A percentile compares a stretch with the other conserved stretches of the same genome.
Evolutionary conservation across 2,888 invertebrate genomes (phyloP).

Genomic region (Hypomecis atomaria): DNA sequence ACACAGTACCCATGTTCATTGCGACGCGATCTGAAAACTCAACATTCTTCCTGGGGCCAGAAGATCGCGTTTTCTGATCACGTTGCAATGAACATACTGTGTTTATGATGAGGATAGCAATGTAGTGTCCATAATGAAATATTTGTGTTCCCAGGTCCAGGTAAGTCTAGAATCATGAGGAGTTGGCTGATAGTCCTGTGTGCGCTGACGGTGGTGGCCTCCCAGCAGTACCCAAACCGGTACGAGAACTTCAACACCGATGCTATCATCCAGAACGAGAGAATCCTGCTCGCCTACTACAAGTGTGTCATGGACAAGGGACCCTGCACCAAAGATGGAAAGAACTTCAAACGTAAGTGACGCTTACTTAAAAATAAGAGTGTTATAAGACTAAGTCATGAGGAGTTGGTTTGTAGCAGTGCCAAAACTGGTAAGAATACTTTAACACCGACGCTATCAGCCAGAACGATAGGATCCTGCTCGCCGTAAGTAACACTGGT

Average conservation of each 20-base stretch:
- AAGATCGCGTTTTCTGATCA: too few species aligned
- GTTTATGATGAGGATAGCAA: too few species aligned
- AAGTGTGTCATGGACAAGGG: conserved; percentile 82
- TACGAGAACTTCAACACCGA: conserved; percentile 79
- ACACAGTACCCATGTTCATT: too few species aligned
- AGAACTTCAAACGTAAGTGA: conserved; percentile 77
- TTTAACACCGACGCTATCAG: too few species aligned
- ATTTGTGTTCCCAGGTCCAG: not conserved
- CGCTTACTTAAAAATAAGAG: not conserved
- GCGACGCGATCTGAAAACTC: too few species aligned
- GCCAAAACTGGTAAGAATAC: too few species aligned
- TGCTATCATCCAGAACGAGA: conserved; percentile 75
- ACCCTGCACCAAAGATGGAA: conserved; percentile 79
- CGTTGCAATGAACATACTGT: too few species aligned
- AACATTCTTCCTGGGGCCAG: too few species aligned
- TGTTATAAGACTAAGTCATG: too few species aligned
- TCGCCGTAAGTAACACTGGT: too few species aligned
- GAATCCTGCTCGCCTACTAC: conserved; percentile 78
- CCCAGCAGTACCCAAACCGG: conserved; percentile 61
- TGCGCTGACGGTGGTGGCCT: conserved; percentile 70
- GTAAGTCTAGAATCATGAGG: conserved; percentile 57
- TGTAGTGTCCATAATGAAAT: not conserved
- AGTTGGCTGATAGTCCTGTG: conserved; percentile 58
- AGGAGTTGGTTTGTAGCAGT: too few species aligned
- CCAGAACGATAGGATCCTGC: too few species aligned